These are phyloP conservation scores for Mormyrops attenuatus DNA, from an alignment of 2,797 vertebrate species.

Conservation along the genomic window DNA sequence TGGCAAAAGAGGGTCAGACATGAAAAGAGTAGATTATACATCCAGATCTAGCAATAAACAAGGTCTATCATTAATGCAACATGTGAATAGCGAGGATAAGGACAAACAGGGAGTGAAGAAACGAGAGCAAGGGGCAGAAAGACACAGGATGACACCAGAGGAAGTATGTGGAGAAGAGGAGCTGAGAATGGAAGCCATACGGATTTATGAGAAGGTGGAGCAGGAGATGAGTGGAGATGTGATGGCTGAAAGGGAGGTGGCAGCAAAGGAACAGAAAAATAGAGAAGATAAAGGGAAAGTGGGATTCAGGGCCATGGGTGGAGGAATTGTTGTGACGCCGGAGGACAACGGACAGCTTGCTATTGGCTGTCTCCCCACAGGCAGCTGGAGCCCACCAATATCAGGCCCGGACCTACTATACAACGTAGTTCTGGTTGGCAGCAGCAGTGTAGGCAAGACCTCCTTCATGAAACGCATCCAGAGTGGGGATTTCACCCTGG, in stretches of 20 bases:
- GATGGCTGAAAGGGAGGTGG: background rate
- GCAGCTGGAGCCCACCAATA: background rate
- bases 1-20: background rate
- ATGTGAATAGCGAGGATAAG: background rate
- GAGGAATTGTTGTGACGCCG: background rate
- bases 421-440: slow-evolving; percentile 81
- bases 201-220: slow-evolving; percentile 7
- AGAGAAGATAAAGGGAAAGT: background rate
- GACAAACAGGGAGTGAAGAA: background rate
- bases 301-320: background rate
- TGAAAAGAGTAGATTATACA: background rate
- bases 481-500: slow-evolving; percentile 56
- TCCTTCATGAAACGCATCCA: slow-evolving; percentile 78
- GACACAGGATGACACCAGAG: background rate
- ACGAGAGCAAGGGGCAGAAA: background rate
- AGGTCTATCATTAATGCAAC: background rate
- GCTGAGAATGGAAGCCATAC: slow-evolving; percentile 12
- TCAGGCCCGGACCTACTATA: slow-evolving; percentile 58
- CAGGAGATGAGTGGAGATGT: background rate
- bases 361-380: slow-evolving; percentile 28
- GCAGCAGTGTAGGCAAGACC: slow-evolving; percentile 84
- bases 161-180: background rate
- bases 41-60: background rate
- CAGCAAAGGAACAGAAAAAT: background rate
- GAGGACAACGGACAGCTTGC: background rate